phyloP scores from a whole-genome alignment of 2,797 vertebrate genomes.

The Okamejei kenojei region DNA sequence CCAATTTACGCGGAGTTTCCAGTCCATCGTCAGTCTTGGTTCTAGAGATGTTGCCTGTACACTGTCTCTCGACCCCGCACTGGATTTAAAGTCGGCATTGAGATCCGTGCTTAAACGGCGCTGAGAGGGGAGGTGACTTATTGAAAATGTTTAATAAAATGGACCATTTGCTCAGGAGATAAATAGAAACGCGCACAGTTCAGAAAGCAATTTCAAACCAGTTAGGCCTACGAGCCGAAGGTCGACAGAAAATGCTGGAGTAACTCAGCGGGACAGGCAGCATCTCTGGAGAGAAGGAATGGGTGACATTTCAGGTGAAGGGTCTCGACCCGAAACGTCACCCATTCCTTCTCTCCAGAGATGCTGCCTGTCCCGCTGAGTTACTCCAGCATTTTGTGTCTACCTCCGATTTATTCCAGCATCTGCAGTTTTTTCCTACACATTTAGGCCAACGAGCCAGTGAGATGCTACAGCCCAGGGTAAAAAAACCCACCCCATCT shows the following conservation, averaged over 20 bases:
- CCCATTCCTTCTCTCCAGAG: too few species aligned
- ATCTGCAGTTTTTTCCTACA: too few species aligned
- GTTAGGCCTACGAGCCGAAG: not conserved
- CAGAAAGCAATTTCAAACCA: constrained; percentile 22
- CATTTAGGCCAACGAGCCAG: not conserved
- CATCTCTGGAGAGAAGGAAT: too few species aligned
- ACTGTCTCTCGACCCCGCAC: not conserved
- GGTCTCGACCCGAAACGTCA: too few species aligned
- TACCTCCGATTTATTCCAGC: too few species aligned
- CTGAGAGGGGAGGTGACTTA: not conserved
- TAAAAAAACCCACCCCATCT: not conserved
- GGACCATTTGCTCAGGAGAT: not conserved
- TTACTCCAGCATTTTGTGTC: too few species aligned
- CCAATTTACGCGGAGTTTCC: not conserved
- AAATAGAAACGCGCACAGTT: not conserved
- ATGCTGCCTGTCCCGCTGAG: too few species aligned
- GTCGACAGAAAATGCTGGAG: too few species aligned
- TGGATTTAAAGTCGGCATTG: not conserved
- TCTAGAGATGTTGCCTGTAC: not conserved
- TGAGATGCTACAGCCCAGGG: not conserved
- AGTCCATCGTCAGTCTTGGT: not conserved
- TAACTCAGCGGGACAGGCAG: too few species aligned
- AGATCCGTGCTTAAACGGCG: not conserved
- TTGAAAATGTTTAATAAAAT: not conserved
- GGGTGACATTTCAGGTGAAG: too few species aligned